Percentiles rank a stretch among this genome's conserved stretches.
phyloP scores from a whole-genome alignment of 2,113 vertebrate species.

The Vulpes ferrilata region DNA sequence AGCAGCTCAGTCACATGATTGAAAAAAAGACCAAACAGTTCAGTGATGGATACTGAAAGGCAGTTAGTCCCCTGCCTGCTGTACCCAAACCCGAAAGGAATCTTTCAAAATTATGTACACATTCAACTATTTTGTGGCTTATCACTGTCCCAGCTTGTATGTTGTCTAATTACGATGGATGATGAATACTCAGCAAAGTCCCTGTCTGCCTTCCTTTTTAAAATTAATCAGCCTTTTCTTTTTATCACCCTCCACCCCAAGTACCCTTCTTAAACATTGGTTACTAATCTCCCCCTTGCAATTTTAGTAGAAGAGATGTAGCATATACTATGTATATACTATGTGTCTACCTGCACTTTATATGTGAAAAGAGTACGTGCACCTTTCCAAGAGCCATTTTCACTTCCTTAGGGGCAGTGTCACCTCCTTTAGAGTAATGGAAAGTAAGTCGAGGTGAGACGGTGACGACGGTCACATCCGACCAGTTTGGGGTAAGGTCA shows the following conservation, averaged over 20 bases:
- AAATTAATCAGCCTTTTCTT: not conserved
- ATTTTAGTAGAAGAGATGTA: not conserved
- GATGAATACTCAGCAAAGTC: no score
- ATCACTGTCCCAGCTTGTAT: not conserved
- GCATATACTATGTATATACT: not conserved
- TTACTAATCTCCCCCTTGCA: not conserved
- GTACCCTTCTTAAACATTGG: not conserved
- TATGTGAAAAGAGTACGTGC: not conserved
- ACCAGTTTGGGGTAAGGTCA: not conserved
- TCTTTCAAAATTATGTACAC: not conserved
- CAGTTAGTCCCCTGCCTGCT: not conserved
- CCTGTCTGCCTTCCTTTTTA: not conserved
- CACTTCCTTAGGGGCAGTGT: not conserved
- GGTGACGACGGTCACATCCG: not conserved
- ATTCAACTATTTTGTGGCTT: accelerated
- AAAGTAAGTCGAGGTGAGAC: not conserved
- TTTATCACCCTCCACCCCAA: not conserved
- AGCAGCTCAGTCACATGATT: not conserved
- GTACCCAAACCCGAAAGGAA: not conserved
- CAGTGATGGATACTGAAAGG: not conserved
- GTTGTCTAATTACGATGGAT: accelerated
- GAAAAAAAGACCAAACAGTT: not conserved
- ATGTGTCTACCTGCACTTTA: not conserved
- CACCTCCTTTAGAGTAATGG: not conserved
- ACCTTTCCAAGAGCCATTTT: not conserved